Evolutionary conservation across 2,797 vertebrate species (phyloP).

Genomic region (Vireo griseus): DNA sequence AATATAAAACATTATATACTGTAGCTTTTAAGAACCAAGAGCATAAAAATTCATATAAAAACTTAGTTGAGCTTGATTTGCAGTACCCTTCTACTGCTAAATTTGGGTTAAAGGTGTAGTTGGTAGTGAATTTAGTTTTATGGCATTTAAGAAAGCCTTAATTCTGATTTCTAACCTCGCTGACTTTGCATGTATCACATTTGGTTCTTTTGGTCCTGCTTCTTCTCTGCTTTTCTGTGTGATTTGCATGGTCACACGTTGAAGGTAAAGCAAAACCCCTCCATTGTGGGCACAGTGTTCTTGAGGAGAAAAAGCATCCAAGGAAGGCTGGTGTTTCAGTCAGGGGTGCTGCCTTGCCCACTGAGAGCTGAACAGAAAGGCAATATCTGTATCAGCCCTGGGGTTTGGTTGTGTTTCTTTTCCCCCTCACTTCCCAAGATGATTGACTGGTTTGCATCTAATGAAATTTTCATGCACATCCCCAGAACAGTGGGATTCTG

Average conservation of each 20-base stretch:
- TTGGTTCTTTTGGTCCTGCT: not conserved
- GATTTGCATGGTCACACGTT: not conserved
- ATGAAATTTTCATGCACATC: conserved; percentile 25
- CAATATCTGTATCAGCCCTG: not conserved
- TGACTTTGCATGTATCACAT: not conserved
- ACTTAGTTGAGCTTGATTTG: not conserved
- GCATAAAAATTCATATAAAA: not conserved
- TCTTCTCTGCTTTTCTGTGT: not conserved
- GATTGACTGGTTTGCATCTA: not conserved
- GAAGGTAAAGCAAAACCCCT: not conserved
- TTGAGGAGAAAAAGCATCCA: not conserved
- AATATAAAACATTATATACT: not conserved
- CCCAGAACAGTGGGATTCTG: not conserved
- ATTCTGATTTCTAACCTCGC: not conserved
- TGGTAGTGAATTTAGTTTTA: not conserved
- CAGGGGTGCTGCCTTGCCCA: fast-evolving
- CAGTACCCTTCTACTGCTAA: not conserved
- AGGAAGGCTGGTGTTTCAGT: not conserved
- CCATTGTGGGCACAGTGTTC: not conserved
- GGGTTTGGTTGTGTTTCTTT: not conserved
- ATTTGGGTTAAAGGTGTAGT: not conserved
- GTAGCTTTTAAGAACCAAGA: not conserved
- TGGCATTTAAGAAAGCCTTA: not conserved
- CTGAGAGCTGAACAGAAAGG: not conserved
- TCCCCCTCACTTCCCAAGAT: not conserved